phyloP scores from a whole-genome alignment of 2,797 vertebrate genomes.

The Anniella stebbinsi region DNA sequence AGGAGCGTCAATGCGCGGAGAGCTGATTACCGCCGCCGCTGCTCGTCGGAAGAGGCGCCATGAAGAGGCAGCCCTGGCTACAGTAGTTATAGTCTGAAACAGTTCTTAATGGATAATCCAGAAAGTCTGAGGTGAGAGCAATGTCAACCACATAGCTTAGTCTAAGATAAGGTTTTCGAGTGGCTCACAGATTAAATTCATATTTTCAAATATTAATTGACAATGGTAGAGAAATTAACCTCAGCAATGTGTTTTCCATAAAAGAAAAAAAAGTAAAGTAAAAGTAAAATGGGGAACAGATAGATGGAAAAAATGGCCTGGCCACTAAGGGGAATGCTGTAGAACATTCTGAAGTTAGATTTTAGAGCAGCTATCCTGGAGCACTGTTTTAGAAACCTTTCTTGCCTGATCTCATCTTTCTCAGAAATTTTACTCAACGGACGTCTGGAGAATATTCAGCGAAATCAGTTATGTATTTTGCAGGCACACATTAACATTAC shows the following conservation, averaged over 20 bases:
- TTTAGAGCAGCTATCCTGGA: conserved; percentile 8
- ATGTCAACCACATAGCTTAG: conserved; percentile 8
- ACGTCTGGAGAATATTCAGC: conserved; percentile 36
- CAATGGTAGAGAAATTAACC: not conserved
- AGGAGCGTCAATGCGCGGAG: too few species aligned
- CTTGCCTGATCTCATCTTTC: conserved; percentile 30
- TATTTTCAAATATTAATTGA: conserved; percentile 13
- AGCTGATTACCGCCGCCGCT: too few species aligned
- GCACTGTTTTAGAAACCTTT: conserved; percentile 19
- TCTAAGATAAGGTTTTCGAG: conserved; percentile 19
- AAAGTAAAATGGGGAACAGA: not conserved
- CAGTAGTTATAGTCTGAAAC: conserved; percentile 32
- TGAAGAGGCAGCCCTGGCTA: too few species aligned
- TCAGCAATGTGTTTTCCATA: conserved; percentile 35
- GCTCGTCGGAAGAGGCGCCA: too few species aligned
- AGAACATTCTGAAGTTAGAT: conserved; percentile 10
- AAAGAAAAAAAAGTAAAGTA: not conserved
- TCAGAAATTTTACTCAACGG: conserved; percentile 38
- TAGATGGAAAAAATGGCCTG: not conserved
- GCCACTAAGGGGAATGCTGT: too few species aligned
- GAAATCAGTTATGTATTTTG: conserved; percentile 24
- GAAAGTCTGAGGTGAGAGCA: conserved; percentile 35
- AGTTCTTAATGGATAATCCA: conserved; percentile 14
- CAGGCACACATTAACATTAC: not conserved
- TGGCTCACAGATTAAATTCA: conserved; percentile 7